These are phyloP conservation scores for Euproctis similis DNA, from an alignment of 2,888 invertebrate species.

Conservation along the genomic window DNA sequence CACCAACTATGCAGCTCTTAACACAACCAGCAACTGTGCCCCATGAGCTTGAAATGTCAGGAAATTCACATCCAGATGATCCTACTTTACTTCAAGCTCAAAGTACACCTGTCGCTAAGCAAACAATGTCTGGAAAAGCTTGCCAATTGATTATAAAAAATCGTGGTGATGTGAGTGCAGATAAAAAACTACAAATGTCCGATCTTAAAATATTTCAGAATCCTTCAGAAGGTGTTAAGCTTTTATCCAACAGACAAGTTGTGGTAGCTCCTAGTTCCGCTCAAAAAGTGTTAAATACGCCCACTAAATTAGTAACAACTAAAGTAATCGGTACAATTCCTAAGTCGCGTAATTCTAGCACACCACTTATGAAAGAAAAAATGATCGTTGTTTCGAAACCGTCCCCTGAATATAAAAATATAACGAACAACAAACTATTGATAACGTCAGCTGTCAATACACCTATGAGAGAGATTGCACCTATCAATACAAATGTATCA, in stretches of 20 bases:
- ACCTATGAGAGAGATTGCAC: slow-evolving; percentile 35
- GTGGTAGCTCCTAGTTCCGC: slow-evolving; percentile 51
- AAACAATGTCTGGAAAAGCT: slow-evolving; percentile 43
- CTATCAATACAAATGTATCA: slow-evolving; percentile 42
- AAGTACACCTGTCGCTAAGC: slow-evolving; percentile 40
- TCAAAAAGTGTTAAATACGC: slow-evolving; percentile 50
- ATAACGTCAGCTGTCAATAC: slow-evolving; percentile 47
- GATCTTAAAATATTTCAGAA: slow-evolving; percentile 65
- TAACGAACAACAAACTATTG: slow-evolving; percentile 52
- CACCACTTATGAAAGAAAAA: slow-evolving; percentile 49
- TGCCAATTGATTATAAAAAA: slow-evolving; percentile 63
- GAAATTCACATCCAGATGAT: slow-evolving; percentile 47
- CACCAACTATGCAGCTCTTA: slow-evolving; percentile 57
- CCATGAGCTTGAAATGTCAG: slow-evolving; percentile 48
- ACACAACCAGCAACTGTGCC: slow-evolving; percentile 55
- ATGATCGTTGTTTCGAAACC: slow-evolving; percentile 68
- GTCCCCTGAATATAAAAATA: slow-evolving; percentile 40
- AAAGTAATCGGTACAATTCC: slow-evolving; percentile 60
- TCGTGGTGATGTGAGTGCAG: slow-evolving; percentile 39
- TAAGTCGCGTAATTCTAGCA: slow-evolving; percentile 36
- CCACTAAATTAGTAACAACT: slow-evolving; percentile 57
- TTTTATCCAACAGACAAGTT: slow-evolving; percentile 60
- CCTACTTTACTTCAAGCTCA: slow-evolving; percentile 45
- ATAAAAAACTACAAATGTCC: slow-evolving; percentile 57
- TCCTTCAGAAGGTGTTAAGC: slow-evolving; percentile 53